Percentiles rank a stretch among this genome's conserved stretches.
Evolutionary conservation across 2,888 invertebrate genomes (phyloP).

Genomic region (Smittia aterrima): DNA sequence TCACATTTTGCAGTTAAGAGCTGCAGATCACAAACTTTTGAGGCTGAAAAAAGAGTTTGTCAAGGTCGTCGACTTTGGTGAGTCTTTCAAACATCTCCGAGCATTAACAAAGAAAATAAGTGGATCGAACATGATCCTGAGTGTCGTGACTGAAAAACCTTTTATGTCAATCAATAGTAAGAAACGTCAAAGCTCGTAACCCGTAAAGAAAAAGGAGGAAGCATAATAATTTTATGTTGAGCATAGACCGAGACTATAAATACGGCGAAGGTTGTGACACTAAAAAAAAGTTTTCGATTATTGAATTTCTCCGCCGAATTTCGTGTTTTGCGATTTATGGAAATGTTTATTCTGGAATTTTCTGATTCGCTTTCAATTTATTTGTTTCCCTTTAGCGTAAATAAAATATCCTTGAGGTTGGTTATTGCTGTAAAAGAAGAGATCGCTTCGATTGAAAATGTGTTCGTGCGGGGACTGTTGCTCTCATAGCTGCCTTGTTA

Average conservation of each 20-base stretch:
- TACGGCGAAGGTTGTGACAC: constrained; percentile 37
- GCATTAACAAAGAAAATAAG: background rate
- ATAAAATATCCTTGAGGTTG: constrained; percentile 13
- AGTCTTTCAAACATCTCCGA: too few relatives aligned
- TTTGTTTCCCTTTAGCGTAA: background rate
- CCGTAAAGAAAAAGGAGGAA: background rate
- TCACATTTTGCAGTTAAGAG: background rate
- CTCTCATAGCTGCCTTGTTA: constrained; percentile 5
- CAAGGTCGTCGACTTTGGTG: background rate
- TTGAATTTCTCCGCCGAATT: constrained; percentile 10
- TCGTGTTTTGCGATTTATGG: constrained; percentile 15
- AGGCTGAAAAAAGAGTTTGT: background rate
- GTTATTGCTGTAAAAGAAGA: background rate
- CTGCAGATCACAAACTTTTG: background rate
- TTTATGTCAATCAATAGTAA: background rate
- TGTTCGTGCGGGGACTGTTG: constrained; percentile 39
- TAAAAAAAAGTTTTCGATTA: constrained; percentile 35
- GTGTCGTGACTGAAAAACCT: constrained; percentile 8
- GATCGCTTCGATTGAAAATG: background rate
- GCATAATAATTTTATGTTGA: background rate
- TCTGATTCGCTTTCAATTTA: constrained; percentile 1
- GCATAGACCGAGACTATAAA: constrained; percentile 7
- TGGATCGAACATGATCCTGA: background rate
- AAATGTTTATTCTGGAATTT: constrained; percentile 8
- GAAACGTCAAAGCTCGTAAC: background rate